A percentile compares a stretch with the other conserved stretches of the same genome.
These are phyloP conservation scores for Forbesichthys papilliferus DNA, from an alignment of 2,113 vertebrate species.

Conservation along the genomic window DNA sequence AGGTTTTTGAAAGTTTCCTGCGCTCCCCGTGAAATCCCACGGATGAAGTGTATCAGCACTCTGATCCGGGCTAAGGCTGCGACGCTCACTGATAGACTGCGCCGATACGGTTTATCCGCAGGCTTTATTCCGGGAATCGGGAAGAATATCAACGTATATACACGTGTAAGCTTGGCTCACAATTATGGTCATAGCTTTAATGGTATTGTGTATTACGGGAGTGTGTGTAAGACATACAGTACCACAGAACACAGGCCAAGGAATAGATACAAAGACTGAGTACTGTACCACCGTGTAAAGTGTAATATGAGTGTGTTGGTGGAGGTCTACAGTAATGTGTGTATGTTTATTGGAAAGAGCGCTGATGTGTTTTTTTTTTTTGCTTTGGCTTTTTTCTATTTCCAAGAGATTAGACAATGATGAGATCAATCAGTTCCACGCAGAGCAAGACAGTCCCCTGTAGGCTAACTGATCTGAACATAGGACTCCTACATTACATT, in stretches of 20 bases:
- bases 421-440: conserved; percentile 61
- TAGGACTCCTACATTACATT: conserved; percentile 46
- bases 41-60: conserved; percentile 36
- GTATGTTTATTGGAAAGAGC: neutral
- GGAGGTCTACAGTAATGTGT: neutral
- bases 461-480: conserved; percentile 58
- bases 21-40: conserved; percentile 23
- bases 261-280: neutral
- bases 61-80: conserved; percentile 35
- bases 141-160: neutral
- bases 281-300: neutral
- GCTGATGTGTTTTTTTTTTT: conserved; percentile 39
- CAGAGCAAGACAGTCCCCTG: conserved; percentile 54
- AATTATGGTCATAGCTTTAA: conserved; percentile 2
- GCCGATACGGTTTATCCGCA: conserved; percentile 9
- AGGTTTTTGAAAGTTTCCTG: conserved; percentile 23
- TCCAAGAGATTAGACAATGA: conserved; percentile 59
- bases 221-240: neutral
- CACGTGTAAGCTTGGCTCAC: conserved; percentile 6
- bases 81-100: conserved; percentile 35
- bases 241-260: conserved; percentile 8
- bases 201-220: neutral
- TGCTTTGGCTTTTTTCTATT: conserved; percentile 18
- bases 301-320: neutral
- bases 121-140: conserved; percentile 19